phyloP scores from a whole-genome alignment of 1,140 invertebrate species.

The Oncopeltus fasciatus region DNA sequence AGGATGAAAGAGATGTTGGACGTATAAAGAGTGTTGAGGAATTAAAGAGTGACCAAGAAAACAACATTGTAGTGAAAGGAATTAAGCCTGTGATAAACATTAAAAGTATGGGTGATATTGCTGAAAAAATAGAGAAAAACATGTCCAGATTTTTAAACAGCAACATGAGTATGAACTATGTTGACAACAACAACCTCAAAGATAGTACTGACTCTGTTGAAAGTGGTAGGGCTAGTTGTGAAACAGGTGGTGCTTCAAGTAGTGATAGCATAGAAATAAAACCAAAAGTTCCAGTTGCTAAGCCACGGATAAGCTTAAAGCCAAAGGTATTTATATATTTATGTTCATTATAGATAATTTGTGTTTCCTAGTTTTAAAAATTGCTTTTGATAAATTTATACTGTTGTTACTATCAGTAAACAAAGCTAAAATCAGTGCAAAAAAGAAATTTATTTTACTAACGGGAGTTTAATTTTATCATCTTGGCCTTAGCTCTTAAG shows the following conservation, averaged over 20 bases:
- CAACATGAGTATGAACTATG: background rate
- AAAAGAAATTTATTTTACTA: too few species aligned
- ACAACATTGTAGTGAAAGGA: constrained; percentile 6
- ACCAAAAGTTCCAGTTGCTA: constrained; percentile 11
- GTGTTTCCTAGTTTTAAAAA: too few species aligned
- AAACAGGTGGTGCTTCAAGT: constrained; percentile 11
- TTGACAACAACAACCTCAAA: constrained; percentile 14
- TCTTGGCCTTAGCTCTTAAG: too few species aligned
- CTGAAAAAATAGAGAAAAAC: constrained; percentile 10
- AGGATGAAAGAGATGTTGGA: background rate
- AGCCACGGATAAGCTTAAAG: constrained; percentile 8
- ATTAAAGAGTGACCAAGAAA: constrained; percentile 1
- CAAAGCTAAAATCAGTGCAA: too few species aligned
- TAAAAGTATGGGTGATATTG: constrained; percentile 3
- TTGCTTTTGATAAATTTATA: too few species aligned
- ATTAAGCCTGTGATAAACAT: background rate
- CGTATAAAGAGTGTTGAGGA: background rate
- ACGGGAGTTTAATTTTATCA: too few species aligned
- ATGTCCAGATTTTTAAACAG: constrained; percentile 5
- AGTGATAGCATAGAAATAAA: constrained; percentile 12
- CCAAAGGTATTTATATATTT: constrained; percentile 1
- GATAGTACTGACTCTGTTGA: constrained; percentile 13
- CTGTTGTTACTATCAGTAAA: too few species aligned
- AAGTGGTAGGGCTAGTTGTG: constrained; percentile 1
- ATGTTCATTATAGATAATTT: background rate